phyloP scores from a whole-genome alignment of 1,140 invertebrate genomes.

The Apis laboriosa region DNA sequence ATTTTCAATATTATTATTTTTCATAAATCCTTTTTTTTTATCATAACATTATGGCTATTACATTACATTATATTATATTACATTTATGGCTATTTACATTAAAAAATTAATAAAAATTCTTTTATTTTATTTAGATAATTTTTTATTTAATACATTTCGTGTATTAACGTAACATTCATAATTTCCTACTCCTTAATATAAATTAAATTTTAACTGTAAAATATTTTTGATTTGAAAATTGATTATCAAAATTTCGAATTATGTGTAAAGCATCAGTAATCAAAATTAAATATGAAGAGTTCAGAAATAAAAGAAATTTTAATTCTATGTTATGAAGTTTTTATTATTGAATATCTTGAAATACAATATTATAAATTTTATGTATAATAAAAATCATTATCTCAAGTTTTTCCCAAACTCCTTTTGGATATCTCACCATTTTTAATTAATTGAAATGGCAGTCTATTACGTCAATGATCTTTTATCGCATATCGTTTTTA shows the following conservation, averaged over 20 bases:
- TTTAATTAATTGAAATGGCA: too few species aligned
- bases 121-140: neutral
- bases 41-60: neutral
- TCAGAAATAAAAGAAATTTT: neutral
- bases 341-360: neutral
- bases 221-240: neutral
- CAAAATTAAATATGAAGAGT: neutral
- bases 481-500: conserved; percentile 37
- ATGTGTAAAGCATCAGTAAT: neutral
- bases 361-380: neutral
- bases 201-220: neutral
- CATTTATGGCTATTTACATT: neutral
- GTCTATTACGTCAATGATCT: conserved; percentile 36
- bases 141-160: neutral
- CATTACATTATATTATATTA: too few species aligned
- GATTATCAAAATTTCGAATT: neutral
- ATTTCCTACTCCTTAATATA: neutral
- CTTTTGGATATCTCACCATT: neutral
- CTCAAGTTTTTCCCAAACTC: neutral
- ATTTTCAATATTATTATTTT: neutral
- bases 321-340: neutral
- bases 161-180: neutral
- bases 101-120: neutral
- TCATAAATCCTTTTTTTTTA: neutral
- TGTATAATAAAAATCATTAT: too few species aligned